Evolutionary conservation across 2,113 vertebrate genomes (phyloP).

Genomic region (Acrocephalus kingi): DNA sequence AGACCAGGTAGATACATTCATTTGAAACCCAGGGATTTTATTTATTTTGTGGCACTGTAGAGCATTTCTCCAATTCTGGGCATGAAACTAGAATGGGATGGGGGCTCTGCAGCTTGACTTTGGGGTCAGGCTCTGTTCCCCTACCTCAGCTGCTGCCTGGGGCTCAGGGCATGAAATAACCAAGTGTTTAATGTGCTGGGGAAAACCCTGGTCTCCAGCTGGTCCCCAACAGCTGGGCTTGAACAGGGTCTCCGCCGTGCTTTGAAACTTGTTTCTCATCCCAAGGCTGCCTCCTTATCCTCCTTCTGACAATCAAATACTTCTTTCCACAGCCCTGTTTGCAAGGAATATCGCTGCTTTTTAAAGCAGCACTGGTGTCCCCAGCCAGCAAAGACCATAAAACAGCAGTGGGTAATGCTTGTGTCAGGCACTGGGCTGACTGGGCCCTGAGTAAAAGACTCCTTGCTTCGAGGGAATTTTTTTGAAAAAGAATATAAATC

Average conservation of each 20-base stretch:
- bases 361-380: neutral
- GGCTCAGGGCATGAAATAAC: neutral
- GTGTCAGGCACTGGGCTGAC: neutral
- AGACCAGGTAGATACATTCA: neutral
- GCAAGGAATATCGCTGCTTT: neutral
- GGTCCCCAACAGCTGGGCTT: neutral
- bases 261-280: neutral
- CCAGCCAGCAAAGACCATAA: neutral
- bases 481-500: conserved; percentile 46
- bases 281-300: neutral
- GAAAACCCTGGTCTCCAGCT: neutral
- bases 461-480: neutral
- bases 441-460: neutral
- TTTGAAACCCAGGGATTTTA: neutral
- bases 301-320: neutral
- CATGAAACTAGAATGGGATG: neutral
- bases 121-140: neutral
- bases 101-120: neutral
- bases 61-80: neutral
- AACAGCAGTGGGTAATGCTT: neutral
- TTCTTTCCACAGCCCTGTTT: neutral
- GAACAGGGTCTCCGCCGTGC: rapidly evolving
- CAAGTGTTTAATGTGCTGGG: neutral
- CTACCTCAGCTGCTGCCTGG: neutral
- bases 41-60: neutral